Evolutionary conservation across 2,797 vertebrate genomes (phyloP).

Genomic region (Karalla daura): DNA sequence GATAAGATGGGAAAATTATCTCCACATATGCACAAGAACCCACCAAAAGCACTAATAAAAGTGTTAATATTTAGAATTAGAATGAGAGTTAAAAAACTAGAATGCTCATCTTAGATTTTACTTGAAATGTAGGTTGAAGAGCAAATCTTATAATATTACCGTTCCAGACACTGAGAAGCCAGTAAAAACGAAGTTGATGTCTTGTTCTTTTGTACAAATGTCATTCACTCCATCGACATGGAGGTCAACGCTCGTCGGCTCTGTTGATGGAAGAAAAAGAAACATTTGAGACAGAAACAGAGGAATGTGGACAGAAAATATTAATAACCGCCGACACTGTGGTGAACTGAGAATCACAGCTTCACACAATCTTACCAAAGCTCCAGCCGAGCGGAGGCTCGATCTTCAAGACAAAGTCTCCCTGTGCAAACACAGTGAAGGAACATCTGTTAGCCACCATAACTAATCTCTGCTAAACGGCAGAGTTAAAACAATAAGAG

Average conservation of each 20-base stretch:
- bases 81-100: too few relatives aligned
- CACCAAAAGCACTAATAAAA: too few relatives aligned
- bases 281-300: not conserved
- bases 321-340: not conserved
- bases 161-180: constrained; percentile 95
- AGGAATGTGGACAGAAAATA: not conserved
- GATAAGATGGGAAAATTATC: too few relatives aligned
- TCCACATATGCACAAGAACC: too few relatives aligned
- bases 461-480: not conserved
- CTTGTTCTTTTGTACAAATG: constrained; percentile 96
- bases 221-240: constrained; percentile 95
- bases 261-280: constrained; percentile 67
- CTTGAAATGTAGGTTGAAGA: too few relatives aligned
- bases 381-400: constrained; percentile 98
- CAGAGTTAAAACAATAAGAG: not conserved
- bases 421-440: constrained; percentile 75
- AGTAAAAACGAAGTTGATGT: constrained; percentile 98
- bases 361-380: constrained; percentile 88
- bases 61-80: too few relatives aligned
- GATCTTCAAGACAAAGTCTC: constrained; percentile 98
- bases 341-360: not conserved
- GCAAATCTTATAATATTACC: constrained; percentile 74
- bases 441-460: not conserved
- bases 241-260: constrained; percentile 94
- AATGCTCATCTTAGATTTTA: too few relatives aligned